phyloP scores from a whole-genome alignment of 2,113 vertebrate genomes.

The Ameiurus melas region DNA sequence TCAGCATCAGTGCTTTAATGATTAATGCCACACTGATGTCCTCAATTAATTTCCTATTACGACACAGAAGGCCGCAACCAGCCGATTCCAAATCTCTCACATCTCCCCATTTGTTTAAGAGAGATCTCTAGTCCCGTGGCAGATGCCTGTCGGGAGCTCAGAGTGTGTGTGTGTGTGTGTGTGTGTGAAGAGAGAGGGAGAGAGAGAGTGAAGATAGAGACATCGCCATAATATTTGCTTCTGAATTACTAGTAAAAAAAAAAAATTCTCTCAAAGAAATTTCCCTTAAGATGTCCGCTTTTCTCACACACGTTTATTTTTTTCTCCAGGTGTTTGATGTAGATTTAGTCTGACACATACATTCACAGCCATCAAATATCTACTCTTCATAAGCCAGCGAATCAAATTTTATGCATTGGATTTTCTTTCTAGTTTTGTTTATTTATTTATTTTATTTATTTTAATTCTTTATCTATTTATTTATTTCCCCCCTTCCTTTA shows the following conservation, averaged over 20 bases:
- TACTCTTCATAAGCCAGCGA: constrained; percentile 18
- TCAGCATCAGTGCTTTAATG: constrained; percentile 55
- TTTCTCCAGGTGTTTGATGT: constrained; percentile 1
- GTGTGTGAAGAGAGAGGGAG: background rate
- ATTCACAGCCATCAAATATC: constrained; percentile 29
- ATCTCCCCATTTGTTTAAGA: constrained; percentile 55
- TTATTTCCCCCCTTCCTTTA: background rate
- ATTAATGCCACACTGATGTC: constrained; percentile 59
- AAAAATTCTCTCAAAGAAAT: background rate
- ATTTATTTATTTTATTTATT: background rate
- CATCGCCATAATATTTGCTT: constrained; percentile 22
- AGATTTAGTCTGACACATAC: constrained; percentile 30
- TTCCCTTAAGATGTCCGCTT: constrained; percentile 19
- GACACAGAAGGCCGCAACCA: constrained; percentile 42
- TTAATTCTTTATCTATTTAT: background rate
- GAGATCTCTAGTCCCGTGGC: constrained; percentile 45
- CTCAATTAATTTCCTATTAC: constrained; percentile 58
- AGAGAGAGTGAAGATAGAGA: background rate
- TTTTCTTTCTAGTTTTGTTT: background rate
- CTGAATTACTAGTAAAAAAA: constrained; percentile 18
- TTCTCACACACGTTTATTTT: background rate
- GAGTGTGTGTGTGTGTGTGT: constrained; percentile 16
- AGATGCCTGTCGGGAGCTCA: constrained; percentile 44
- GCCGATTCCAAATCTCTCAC: constrained; percentile 23
- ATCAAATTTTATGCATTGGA: constrained; percentile 32